Percentiles rank a stretch among this genome's conserved stretches.
Evolutionary conservation across 2,888 invertebrate species (phyloP).

Genomic region (Thecocarcelia acutangulata): DNA sequence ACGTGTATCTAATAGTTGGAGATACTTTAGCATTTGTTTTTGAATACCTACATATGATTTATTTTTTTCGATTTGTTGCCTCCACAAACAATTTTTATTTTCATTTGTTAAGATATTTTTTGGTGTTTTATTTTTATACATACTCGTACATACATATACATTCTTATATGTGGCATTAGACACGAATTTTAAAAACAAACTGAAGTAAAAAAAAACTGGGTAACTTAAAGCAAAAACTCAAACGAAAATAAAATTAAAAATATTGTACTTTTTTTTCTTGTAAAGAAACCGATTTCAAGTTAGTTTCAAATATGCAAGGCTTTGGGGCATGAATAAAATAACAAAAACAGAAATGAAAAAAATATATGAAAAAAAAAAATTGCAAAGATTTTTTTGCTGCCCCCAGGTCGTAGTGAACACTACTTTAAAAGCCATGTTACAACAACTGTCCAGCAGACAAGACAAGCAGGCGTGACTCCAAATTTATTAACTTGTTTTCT

Average conservation of each 20-base stretch:
- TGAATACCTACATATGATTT: too few species aligned
- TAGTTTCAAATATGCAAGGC: slow-evolving; percentile 4
- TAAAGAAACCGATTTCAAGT: slow-evolving; percentile 14
- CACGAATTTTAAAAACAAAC: slow-evolving; percentile 33
- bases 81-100: slow-evolving; percentile 4
- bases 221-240: slow-evolving; percentile 18
- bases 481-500: slow-evolving; percentile 42
- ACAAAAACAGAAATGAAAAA: background rate
- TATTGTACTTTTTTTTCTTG: slow-evolving; percentile 2
- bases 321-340: too few species aligned
- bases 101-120: background rate
- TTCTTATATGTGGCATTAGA: slow-evolving; percentile 24
- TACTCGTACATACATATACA: too few species aligned
- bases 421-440: slow-evolving; percentile 29
- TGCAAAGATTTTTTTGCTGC: slow-evolving; percentile 32
- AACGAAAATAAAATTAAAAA: slow-evolving; percentile 3
- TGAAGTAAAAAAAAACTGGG: slow-evolving; percentile 37
- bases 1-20: too few species aligned
- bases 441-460: slow-evolving; percentile 29
- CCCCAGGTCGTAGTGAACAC: slow-evolving; percentile 33
- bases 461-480: slow-evolving; percentile 19
- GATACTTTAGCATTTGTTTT: too few species aligned
- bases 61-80: too few species aligned
- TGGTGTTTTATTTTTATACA: slow-evolving; percentile 8
- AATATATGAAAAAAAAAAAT: background rate